A percentile compares a stretch with the other conserved stretches of the same genome.
phyloP scores from a whole-genome alignment of 2,113 vertebrate genomes.

The Burhinus oedicnemus region DNA sequence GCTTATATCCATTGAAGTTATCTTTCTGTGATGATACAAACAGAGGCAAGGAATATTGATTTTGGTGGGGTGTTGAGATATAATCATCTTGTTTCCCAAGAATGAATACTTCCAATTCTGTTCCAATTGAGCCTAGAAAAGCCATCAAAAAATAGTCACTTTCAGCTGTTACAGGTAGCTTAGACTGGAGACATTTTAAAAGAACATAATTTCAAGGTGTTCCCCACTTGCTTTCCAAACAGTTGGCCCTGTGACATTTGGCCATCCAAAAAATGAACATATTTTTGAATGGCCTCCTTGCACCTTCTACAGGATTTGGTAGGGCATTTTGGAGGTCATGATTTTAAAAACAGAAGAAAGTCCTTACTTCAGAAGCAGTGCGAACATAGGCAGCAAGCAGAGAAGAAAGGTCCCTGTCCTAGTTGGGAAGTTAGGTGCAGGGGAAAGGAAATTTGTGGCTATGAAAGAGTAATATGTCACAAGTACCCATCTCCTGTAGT shows the following conservation, averaged over 20 bases:
- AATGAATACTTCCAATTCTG: background rate
- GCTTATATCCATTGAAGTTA: background rate
- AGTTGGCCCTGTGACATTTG: background rate
- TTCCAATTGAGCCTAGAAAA: background rate
- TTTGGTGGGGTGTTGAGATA: background rate
- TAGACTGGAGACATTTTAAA: background rate
- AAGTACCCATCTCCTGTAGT: background rate
- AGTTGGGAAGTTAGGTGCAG: background rate
- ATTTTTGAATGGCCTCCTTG: conserved; percentile 25
- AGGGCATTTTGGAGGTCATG: background rate
- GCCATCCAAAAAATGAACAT: background rate
- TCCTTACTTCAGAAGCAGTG: background rate
- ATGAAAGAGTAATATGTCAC: background rate
- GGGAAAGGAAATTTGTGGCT: background rate
- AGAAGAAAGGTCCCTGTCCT: conserved; percentile 13
- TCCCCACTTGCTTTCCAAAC: background rate
- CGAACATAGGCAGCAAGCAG: background rate
- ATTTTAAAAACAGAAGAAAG: background rate
- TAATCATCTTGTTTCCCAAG: conserved; percentile 10
- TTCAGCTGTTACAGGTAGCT: background rate
- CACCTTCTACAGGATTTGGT: conserved; percentile 35
- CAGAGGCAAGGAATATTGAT: conserved; percentile 17
- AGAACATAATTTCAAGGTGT: background rate
- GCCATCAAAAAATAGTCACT: background rate
- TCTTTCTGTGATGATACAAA: background rate